These are phyloP conservation scores for Micrasema minimum DNA, from an alignment of 1,140 invertebrate genomes.

Conservation along the genomic window DNA sequence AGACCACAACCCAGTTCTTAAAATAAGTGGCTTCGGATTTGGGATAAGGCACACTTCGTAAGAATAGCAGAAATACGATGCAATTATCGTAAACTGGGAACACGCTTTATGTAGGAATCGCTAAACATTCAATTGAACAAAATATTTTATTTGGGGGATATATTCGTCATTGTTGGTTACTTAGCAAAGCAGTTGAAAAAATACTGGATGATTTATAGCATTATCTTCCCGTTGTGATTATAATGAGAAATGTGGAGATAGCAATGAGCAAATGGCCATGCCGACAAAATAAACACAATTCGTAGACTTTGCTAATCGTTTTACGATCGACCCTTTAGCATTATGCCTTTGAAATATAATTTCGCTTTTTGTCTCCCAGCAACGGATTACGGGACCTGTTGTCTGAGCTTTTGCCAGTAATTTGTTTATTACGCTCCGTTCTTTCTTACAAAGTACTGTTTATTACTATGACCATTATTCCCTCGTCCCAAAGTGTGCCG, in stretches of 20 bases:
- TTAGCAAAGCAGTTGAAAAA: too few species aligned
- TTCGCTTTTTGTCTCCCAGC: constrained; percentile 18
- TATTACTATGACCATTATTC: constrained; percentile 18
- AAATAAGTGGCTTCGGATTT: too few species aligned
- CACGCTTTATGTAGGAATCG: too few species aligned
- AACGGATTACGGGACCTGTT: neutral
- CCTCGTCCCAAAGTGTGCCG: constrained; percentile 26
- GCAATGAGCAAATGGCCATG: neutral
- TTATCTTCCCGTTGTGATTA: constrained; percentile 9
- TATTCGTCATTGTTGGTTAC: too few species aligned
- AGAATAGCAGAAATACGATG: too few species aligned
- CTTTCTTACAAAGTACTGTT: constrained; percentile 28
- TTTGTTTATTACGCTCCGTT: constrained; percentile 34
- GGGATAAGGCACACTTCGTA: too few species aligned
- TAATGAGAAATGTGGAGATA: constrained; percentile 1
- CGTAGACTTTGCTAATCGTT: constrained; percentile 32
- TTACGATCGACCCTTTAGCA: constrained; percentile 30
- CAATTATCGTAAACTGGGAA: too few species aligned
- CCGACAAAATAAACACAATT: constrained; percentile 8
- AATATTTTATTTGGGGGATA: too few species aligned
- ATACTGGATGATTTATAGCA: constrained; percentile 28
- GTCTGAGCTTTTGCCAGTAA: constrained; percentile 21
- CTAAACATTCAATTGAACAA: too few species aligned
- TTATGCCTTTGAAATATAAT: constrained; percentile 16
- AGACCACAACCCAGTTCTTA: too few species aligned